Conservation (phyloP, 2,113 vertebrate genomes). For the Eretmochelys imbricata region DNA sequence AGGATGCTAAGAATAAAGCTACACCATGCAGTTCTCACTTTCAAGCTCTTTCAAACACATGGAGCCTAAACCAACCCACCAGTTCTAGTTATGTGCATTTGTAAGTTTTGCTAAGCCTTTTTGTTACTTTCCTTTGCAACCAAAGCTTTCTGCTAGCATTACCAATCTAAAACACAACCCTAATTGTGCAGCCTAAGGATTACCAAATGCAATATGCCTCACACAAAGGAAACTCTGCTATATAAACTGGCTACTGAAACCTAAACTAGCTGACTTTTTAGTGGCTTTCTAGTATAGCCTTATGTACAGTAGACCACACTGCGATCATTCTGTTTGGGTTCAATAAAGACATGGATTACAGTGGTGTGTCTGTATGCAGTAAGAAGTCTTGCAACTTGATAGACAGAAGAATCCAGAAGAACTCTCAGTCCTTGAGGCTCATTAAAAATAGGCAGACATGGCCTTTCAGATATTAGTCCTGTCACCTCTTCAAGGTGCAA, state of each 20-base stretch:
- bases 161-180: neutral
- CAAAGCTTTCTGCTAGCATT: neutral
- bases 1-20: neutral
- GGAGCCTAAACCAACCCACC: neutral
- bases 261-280: neutral
- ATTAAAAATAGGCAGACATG: neutral
- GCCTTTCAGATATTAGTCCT: neutral
- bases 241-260: neutral
- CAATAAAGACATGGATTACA: neutral
- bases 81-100: neutral
- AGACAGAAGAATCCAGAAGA: neutral
- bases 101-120: neutral
- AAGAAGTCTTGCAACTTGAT: neutral
- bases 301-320: neutral
- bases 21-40: neutral
- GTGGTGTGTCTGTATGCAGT: neutral
- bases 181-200: neutral
- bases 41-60: neutral
- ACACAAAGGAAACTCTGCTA: neutral
- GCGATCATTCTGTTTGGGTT: neutral
- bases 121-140: neutral
- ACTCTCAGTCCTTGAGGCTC: neutral
- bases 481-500: neutral
- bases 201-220: neutral
- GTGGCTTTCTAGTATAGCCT: neutral